These are phyloP conservation scores for Oncorhynchus masou DNA, from an alignment of 2,113 vertebrate species.

Conservation along the genomic window DNA sequence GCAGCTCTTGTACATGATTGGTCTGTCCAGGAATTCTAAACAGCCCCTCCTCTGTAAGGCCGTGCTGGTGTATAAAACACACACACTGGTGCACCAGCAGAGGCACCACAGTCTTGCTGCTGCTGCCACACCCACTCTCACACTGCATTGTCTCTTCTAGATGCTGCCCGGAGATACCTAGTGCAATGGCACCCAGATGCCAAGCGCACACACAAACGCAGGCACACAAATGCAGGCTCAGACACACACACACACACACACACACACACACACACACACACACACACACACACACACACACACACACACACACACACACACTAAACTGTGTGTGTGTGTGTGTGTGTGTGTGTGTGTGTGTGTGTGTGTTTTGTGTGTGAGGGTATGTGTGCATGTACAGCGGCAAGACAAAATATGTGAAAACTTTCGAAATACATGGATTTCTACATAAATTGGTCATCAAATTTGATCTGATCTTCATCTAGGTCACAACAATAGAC, in stretches of 20 bases:
- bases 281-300: background rate
- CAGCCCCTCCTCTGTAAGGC: constrained; percentile 89
- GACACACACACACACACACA: too few relatives aligned
- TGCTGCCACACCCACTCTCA: constrained; percentile 76
- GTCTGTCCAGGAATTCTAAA: constrained; percentile 94
- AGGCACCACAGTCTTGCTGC: constrained; percentile 70
- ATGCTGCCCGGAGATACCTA: constrained; percentile 92
- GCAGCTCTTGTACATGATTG: constrained; percentile 89
- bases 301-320: background rate
- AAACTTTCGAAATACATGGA: too few relatives aligned
- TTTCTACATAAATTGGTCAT: too few relatives aligned
- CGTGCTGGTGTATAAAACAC: constrained; percentile 87
- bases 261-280: too few relatives aligned
- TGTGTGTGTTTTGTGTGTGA: background rate
- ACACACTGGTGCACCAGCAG: constrained; percentile 90
- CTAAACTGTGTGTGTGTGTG: background rate
- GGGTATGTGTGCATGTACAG: too few relatives aligned
- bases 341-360: too few relatives aligned
- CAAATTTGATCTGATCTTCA: too few relatives aligned
- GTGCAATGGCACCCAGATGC: too few relatives aligned
- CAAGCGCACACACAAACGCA: too few relatives aligned
- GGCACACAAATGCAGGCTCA: too few relatives aligned
- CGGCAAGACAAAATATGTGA: too few relatives aligned
- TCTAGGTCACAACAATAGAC: too few relatives aligned
- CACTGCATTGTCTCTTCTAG: constrained; percentile 87